phyloP scores from a whole-genome alignment of 2,113 vertebrate species.

The Mungos mungo region DNA sequence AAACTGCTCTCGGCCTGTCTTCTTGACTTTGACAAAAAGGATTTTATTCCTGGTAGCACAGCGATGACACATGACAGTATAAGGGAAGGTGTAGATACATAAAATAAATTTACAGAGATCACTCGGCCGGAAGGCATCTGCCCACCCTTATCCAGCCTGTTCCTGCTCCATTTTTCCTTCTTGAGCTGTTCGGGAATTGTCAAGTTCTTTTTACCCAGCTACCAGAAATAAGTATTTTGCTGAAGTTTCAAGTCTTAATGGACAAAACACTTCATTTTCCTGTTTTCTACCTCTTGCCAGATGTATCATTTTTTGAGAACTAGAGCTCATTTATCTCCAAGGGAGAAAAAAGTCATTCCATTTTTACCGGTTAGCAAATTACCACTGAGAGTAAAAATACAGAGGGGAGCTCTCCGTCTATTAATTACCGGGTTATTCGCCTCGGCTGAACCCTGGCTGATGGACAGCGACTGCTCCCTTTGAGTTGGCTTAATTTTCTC shows the following conservation, averaged over 20 bases:
- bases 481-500: neutral
- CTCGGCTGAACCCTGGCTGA: neutral
- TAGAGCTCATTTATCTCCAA: constrained; percentile 55
- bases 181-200: neutral
- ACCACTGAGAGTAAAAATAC: neutral
- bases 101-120: neutral
- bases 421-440: neutral
- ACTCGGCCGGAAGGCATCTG: neutral
- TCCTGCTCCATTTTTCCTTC: neutral
- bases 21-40: neutral
- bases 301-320: constrained; percentile 7
- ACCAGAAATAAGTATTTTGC: constrained; percentile 10
- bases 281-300: constrained; percentile 9
- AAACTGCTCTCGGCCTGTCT: neutral
- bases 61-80: neutral
- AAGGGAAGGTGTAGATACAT: neutral
- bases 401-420: neutral
- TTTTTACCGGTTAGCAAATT: constrained; percentile 45
- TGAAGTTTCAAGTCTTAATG: constrained; percentile 40
- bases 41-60: neutral
- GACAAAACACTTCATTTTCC: neutral
- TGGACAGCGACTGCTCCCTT: neutral
- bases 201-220: neutral
- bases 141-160: neutral
- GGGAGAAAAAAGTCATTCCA: constrained; percentile 42